These are phyloP conservation scores for Halichondria panicea DNA, from an alignment of 37 sponge, comb jelly and placozoan species.

Conservation along the genomic window DNA sequence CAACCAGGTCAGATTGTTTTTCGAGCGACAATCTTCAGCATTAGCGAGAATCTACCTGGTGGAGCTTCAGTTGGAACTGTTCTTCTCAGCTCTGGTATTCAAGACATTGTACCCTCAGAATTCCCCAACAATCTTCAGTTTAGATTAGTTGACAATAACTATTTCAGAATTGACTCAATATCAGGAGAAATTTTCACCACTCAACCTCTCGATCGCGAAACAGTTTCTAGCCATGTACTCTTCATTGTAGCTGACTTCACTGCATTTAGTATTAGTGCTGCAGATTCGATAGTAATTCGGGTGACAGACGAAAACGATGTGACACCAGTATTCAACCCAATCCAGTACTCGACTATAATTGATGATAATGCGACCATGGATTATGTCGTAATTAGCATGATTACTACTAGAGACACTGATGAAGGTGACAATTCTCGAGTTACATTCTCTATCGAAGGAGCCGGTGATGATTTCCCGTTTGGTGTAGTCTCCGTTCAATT, in stretches of 20 bases:
- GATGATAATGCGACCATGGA: not conserved
- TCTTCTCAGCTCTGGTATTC: not conserved
- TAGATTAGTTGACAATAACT: slow-evolving; percentile 13
- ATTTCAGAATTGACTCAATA: slow-evolving; percentile 23
- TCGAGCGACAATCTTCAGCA: not conserved
- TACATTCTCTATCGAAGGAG: not conserved
- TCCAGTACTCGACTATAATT: slow-evolving; percentile 8
- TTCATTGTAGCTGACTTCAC: slow-evolving; percentile 26
- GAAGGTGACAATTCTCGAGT: slow-evolving; percentile 10
- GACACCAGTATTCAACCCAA: slow-evolving; percentile 18
- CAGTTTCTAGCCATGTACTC: not conserved
- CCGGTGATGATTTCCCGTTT: not conserved
- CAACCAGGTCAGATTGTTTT: slow-evolving; percentile 4
- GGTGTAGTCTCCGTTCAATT: not conserved
- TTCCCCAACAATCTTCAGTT: slow-evolving; percentile 37
- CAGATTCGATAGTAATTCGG: not conserved
- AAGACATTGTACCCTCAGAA: slow-evolving; percentile 9
- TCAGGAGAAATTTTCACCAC: slow-evolving; percentile 10
- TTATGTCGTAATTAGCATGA: slow-evolving; percentile 1
- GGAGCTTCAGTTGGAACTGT: slow-evolving; percentile 26
- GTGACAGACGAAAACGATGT: slow-evolving; percentile 60
- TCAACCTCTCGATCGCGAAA: slow-evolving; percentile 43
- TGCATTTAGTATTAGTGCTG: slow-evolving; percentile 8
- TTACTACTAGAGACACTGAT: slow-evolving; percentile 49
- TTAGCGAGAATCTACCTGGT: slow-evolving; percentile 27